Conservation (phyloP, 2,113 vertebrate genomes). For the Chlorodrepanis virens region DNA sequence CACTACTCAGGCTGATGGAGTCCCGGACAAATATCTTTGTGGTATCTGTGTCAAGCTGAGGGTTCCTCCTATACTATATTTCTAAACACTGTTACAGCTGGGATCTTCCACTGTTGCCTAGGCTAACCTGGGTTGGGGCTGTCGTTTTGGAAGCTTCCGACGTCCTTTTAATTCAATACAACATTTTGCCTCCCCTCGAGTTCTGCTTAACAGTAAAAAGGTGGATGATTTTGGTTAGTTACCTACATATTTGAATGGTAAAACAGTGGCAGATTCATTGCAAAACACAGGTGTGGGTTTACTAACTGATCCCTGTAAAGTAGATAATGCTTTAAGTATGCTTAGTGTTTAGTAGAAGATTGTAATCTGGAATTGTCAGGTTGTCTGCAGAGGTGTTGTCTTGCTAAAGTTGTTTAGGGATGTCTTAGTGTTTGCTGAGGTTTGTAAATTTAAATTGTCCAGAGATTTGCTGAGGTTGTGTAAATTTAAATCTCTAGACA, state of each 20-base stretch:
- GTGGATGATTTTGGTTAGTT: not conserved
- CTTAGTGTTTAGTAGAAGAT: not conserved
- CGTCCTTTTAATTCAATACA: not conserved
- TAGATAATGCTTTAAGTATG: not conserved
- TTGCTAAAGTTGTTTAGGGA: not conserved
- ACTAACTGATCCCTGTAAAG: constrained; percentile 45
- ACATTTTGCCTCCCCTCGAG: not conserved
- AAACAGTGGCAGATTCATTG: constrained; percentile 69
- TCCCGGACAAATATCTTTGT: constrained; percentile 33
- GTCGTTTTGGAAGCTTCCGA: not conserved
- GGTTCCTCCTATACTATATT: constrained; percentile 33
- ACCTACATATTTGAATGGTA: not conserved
- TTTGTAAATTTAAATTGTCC: not conserved
- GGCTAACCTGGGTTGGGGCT: not conserved
- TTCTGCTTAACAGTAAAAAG: not conserved
- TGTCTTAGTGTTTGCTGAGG: not conserved
- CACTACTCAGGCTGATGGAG: constrained; percentile 41
- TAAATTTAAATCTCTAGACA: not conserved
- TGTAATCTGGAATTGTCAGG: not conserved
- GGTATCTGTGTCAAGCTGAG: constrained; percentile 44
- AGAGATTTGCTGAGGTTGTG: not conserved
- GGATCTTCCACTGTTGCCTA: constrained; percentile 63
- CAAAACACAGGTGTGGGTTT: constrained; percentile 64
- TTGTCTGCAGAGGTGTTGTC: not conserved
- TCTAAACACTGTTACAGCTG: constrained; percentile 5